phyloP scores from a whole-genome alignment of 2,888 invertebrate species.

The Panzeria rudis region DNA sequence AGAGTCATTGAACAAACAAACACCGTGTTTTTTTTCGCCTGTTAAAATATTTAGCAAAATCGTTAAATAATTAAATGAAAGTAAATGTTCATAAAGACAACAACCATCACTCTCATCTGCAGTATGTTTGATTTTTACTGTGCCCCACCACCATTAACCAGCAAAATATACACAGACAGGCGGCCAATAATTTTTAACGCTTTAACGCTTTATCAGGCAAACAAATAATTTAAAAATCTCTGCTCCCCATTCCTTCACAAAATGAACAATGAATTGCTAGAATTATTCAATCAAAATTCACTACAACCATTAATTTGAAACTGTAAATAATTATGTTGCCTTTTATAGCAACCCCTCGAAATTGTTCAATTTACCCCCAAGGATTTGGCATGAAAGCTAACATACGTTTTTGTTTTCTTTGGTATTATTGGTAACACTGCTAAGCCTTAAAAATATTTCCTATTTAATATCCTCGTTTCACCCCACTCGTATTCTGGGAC shows the following conservation, averaged over 20 bases:
- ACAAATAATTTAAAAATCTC: conserved; percentile 37
- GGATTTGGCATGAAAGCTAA: conserved; percentile 44
- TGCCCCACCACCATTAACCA: conserved; percentile 28
- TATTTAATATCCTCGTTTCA: conserved; percentile 23
- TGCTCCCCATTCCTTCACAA: conserved; percentile 1
- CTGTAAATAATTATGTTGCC: conserved; percentile 53
- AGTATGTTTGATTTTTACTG: conserved; percentile 1
- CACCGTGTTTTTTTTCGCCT: neutral
- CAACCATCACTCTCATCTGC: conserved; percentile 36
- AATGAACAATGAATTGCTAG: conserved; percentile 43
- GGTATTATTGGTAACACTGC: conserved; percentile 26
- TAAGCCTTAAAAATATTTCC: conserved; percentile 53
- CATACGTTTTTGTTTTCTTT: conserved; percentile 62
- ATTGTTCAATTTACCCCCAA: conserved; percentile 22
- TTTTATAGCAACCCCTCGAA: conserved; percentile 25
- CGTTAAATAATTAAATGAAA: conserved; percentile 71
- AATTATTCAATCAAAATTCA: conserved; percentile 73
- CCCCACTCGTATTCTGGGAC: neutral
- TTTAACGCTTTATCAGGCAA: conserved; percentile 58
- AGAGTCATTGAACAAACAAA: conserved; percentile 60
- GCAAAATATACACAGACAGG: conserved; percentile 33
- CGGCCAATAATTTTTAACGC: conserved; percentile 60
- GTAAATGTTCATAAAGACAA: conserved; percentile 67
- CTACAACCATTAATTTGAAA: conserved; percentile 72
- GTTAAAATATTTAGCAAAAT: conserved; percentile 58